phyloP scores from a whole-genome alignment of 2,888 invertebrate genomes.

The Sarcophaga rosellei region DNA sequence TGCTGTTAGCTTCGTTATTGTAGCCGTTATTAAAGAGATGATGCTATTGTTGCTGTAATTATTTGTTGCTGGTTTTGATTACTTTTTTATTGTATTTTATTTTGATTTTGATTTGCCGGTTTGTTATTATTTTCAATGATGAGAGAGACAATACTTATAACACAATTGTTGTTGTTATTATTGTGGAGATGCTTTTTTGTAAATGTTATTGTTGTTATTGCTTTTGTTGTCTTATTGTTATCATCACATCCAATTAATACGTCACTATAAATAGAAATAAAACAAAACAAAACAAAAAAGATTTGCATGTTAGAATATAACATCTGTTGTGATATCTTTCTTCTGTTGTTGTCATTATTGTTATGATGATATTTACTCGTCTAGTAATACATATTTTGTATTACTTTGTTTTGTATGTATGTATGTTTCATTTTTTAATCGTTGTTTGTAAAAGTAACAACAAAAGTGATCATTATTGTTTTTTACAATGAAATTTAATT shows the following conservation, averaged over 20 bases:
- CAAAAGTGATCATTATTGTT: neutral
- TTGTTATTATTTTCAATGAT: slow-evolving; percentile 9
- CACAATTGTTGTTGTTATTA: neutral
- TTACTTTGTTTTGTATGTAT: slow-evolving; percentile 16
- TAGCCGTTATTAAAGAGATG: neutral
- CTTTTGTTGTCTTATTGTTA: slow-evolving; percentile 24
- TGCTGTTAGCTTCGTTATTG: neutral
- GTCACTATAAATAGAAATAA: slow-evolving; percentile 20
- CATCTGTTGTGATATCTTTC: neutral
- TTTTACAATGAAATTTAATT: neutral
- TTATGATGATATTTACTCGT: neutral
- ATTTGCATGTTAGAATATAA: neutral
- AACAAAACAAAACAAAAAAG: neutral
- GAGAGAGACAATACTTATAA: neutral
- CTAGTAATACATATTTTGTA: neutral
- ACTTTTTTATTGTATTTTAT: neutral
- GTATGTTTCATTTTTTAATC: no score
- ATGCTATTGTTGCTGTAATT: neutral
- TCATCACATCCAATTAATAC: slow-evolving; percentile 22
- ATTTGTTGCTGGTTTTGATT: neutral
- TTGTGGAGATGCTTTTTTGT: neutral
- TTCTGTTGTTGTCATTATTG: neutral
- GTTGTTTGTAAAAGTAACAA: no score
- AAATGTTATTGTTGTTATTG: neutral
- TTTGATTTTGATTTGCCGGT: neutral